Conservation (phyloP, 2,888 invertebrate species). For the Tupiocoris notatus region DNA sequence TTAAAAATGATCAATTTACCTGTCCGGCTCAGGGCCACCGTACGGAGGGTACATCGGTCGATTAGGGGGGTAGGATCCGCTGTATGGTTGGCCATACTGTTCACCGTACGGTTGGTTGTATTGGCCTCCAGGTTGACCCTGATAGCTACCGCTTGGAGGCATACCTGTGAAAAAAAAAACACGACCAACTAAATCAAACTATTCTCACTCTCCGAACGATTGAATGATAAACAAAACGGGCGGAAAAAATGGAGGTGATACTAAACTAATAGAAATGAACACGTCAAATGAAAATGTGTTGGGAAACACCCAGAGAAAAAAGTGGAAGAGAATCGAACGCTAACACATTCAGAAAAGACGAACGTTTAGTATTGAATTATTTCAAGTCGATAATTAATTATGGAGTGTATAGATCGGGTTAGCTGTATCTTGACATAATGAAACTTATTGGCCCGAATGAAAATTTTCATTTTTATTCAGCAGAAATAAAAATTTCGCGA, state of each 20-base stretch:
- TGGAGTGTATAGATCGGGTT: no score
- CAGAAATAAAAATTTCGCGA: no score
- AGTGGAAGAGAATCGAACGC: neutral
- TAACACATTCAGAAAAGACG: no score
- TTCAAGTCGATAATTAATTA: no score
- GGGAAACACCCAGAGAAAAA: neutral
- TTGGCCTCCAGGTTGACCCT: constrained; percentile 53
- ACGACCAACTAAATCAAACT: neutral
- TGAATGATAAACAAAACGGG: neutral
- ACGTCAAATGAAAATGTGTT: neutral
- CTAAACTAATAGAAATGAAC: constrained; percentile 21
- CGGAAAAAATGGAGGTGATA: constrained; percentile 9
- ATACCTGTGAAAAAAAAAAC: constrained; percentile 54
- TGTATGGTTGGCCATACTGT: constrained; percentile 57
- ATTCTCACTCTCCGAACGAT: no score
- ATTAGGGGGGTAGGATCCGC: constrained; percentile 50
- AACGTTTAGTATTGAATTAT: no score
- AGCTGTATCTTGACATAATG: no score
- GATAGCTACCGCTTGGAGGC: constrained; percentile 52
- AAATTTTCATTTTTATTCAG: no score
- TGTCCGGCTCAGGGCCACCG: constrained; percentile 50
- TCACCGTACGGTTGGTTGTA: constrained; percentile 57
- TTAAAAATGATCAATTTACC: constrained; percentile 47
- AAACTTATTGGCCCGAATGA: no score
- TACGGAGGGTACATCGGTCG: constrained; percentile 55